Evolutionary conservation across 2,888 invertebrate genomes (phyloP), one percentile per base, ranked within the genome.

Genomic region (Eledona agricola): DNA sequence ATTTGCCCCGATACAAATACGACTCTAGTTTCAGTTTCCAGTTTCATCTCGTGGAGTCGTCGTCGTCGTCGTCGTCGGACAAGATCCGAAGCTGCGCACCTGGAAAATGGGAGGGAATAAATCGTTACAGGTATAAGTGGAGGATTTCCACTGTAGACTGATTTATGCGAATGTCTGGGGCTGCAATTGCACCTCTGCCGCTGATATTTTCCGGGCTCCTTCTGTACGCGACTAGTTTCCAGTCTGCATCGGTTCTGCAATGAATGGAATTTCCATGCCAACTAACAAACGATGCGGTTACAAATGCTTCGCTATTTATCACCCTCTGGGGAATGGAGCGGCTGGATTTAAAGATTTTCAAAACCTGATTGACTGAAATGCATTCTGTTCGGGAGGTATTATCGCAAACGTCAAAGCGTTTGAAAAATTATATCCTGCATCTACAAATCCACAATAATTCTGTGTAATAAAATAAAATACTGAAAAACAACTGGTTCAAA

Each of bases 111-210:
- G 7, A 5, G 11, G 25, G 9, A 61, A 66, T 66, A 65, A 65
- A 66, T 66, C 65, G 65, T 63, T 65, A 60, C 62, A 64, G 62
- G 64, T 63, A 62, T 62, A 65, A 63, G 63, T 52, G 62, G 59
- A 61, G 64, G 63, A 64, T 65, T 66, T 66, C 63, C 60, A 61
- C 50, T 38, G 55, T 55, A 64, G 65, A 66, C 66, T 66, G 66
- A 66, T 66, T 66, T 66, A 66, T 66, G 63, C 49, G 54, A 52
- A 55, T 47, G 64, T 64, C 64, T 63, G 51, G 62, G 55, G 58
- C 57, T 61, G 65, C 62, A 64, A 66, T 66, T 66, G 65, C 65
- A 62, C 61, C 64, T 57, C 57, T 47, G 58, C 59, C 47, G 29
- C 28, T 37, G 64, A 60, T 65, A 63, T 57, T 63, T 59, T 58